A percentile compares a stretch with the other conserved stretches of the same genome.
phyloP scores from a whole-genome alignment of 1,140 invertebrate genomes.

The Sinonovacula constricta region DNA sequence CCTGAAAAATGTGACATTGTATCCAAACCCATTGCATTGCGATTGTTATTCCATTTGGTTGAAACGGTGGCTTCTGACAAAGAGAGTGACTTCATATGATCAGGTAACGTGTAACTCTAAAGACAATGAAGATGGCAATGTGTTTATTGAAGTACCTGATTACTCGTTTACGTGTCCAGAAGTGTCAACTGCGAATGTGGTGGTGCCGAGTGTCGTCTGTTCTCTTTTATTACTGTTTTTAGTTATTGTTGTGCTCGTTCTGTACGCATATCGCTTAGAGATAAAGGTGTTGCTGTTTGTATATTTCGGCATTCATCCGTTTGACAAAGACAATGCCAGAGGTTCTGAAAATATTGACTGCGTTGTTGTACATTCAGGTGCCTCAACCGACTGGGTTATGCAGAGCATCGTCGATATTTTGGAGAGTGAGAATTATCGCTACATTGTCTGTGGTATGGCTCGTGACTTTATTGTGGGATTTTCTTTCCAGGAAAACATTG shows the following conservation, averaged over 20 bases:
- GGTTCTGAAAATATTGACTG: conserved; percentile 54
- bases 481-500: conserved; percentile 63
- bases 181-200: conserved; percentile 47
- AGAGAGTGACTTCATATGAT: conserved; percentile 7
- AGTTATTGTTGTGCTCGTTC: conserved; percentile 28
- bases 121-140: conserved; percentile 48
- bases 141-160: conserved; percentile 58
- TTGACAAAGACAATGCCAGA: conserved; percentile 60
- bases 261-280: conserved; percentile 57
- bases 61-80: conserved; percentile 64
- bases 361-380: conserved; percentile 54
- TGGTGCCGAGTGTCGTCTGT: conserved; percentile 45
- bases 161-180: conserved; percentile 60
- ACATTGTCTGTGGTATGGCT: conserved; percentile 58
- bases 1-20: conserved; percentile 35
- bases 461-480: conserved; percentile 63
- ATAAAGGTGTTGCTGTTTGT: conserved; percentile 64
- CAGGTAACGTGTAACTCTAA: conserved; percentile 56
- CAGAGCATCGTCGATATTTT: conserved; percentile 56
- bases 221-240: conserved; percentile 45
- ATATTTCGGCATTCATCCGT: conserved; percentile 66
- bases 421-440: conserved; percentile 48
- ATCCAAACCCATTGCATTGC: conserved; percentile 62
- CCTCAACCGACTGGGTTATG: conserved; percentile 59
- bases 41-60: conserved; percentile 66